A percentile compares a stretch with the other conserved stretches of the same genome.
phyloP scores from a whole-genome alignment of 2,888 invertebrate genomes.

The Amphipoea oculea region DNA sequence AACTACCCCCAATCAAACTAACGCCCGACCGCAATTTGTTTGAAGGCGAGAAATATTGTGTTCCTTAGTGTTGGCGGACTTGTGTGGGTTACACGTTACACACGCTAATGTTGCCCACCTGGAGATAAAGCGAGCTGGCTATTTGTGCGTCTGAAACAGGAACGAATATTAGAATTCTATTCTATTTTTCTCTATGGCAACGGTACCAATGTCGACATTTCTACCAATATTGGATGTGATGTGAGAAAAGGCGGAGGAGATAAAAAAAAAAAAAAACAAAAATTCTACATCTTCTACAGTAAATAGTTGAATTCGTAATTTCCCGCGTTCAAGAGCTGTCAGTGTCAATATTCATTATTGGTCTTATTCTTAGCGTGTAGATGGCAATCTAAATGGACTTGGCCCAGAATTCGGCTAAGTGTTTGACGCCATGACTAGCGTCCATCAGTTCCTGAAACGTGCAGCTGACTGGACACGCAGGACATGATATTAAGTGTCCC shows the following conservation, averaged over 20 bases:
- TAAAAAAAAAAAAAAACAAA: no score
- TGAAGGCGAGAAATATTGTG: constrained; percentile 86
- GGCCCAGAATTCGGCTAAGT: no score
- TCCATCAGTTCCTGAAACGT: neutral
- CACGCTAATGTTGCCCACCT: constrained; percentile 70
- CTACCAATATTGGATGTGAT: no score
- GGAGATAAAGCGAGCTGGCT: constrained; percentile 71
- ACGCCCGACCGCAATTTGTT: constrained; percentile 88
- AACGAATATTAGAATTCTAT: neutral
- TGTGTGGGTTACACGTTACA: constrained; percentile 68
- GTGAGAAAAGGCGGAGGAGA: no score
- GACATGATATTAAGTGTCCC: neutral
- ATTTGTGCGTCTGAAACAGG: constrained; percentile 27
- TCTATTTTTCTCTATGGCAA: no score
- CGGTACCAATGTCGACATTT: no score
- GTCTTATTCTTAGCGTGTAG: neutral
- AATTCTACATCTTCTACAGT: no score
- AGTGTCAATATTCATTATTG: neutral
- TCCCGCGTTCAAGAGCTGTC: neutral
- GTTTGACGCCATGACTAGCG: neutral
- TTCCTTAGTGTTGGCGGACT: constrained; percentile 78
- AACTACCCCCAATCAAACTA: constrained; percentile 89
- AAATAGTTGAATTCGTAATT: neutral
- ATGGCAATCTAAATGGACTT: no score
- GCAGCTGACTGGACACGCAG: neutral